These are phyloP conservation scores for Ariopsis seemanni DNA, from an alignment of 2,113 vertebrate genomes.

Conservation along the genomic window DNA sequence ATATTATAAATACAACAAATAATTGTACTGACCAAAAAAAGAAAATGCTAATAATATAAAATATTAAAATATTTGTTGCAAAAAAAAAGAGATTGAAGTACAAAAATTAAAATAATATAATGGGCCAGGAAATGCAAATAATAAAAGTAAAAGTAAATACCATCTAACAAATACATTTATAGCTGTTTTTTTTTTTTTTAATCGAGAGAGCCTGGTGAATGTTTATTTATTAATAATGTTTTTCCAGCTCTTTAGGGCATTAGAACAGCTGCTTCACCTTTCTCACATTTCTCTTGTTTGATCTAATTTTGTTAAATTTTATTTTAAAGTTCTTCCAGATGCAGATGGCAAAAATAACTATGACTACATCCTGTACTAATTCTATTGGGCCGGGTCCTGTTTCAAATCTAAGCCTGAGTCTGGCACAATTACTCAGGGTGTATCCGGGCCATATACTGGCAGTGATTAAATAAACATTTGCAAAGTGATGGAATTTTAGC, in stretches of 20 bases:
- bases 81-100: background rate
- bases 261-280: background rate
- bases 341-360: background rate
- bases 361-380: background rate
- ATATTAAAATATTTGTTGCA: too few relatives aligned
- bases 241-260: background rate
- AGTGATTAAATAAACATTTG: slow-evolving; percentile 8
- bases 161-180: background rate
- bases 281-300: background rate
- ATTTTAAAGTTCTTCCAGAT: too few relatives aligned
- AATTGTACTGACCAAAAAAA: background rate
- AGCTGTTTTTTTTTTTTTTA: background rate
- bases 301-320: background rate
- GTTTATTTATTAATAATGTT: background rate
- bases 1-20: background rate
- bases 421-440: background rate
- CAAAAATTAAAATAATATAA: background rate
- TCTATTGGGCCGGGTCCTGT: background rate
- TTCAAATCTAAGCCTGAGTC: slow-evolving; percentile 1
- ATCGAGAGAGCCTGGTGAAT: background rate
- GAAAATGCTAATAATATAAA: background rate
- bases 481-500: background rate
- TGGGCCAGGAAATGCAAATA: background rate
- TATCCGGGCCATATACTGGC: background rate
- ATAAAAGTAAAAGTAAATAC: background rate